These are phyloP conservation scores for Brachyhypopomus gauderio DNA, from an alignment of 2,113 vertebrate species.

Conservation along the genomic window DNA sequence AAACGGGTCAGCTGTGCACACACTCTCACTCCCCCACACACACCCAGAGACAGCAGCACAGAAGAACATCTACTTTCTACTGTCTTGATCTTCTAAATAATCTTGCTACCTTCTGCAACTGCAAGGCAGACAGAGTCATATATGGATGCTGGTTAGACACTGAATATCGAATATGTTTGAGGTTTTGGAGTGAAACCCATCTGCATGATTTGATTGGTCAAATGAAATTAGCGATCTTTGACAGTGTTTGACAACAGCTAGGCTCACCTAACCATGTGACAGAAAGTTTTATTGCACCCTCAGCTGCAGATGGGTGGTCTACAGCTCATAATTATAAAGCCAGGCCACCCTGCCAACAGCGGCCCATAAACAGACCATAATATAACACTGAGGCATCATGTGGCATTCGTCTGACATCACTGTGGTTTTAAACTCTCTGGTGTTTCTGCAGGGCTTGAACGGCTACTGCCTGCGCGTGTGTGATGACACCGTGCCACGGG, in stretches of 20 bases:
- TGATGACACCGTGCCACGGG: conserved; percentile 9
- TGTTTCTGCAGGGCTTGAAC: conserved; percentile 17
- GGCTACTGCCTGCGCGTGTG: too few relatives aligned
- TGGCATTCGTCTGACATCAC: background rate
- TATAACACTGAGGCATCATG: background rate
- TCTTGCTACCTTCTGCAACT: too few relatives aligned
- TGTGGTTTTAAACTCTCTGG: conserved; percentile 1
- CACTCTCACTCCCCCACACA: background rate
- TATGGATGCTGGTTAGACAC: too few relatives aligned
- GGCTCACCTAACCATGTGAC: background rate
- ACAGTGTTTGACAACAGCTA: too few relatives aligned
- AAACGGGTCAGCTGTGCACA: conserved; percentile 8
- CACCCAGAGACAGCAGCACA: background rate
- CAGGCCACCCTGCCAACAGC: background rate
- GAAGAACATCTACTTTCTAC: too few relatives aligned
- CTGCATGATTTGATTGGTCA: background rate
- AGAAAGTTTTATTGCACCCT: background rate
- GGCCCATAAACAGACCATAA: background rate
- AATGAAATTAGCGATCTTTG: background rate
- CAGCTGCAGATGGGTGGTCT: background rate
- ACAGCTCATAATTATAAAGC: background rate
- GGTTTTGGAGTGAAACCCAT: background rate
- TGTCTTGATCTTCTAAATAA: too few relatives aligned
- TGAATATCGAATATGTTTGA: background rate
- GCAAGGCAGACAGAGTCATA: too few relatives aligned